Percentiles rank a stretch among this genome's conserved stretches.
phyloP scores from a whole-genome alignment of 2,888 invertebrate genomes.

The Dysmachus trigonus region DNA sequence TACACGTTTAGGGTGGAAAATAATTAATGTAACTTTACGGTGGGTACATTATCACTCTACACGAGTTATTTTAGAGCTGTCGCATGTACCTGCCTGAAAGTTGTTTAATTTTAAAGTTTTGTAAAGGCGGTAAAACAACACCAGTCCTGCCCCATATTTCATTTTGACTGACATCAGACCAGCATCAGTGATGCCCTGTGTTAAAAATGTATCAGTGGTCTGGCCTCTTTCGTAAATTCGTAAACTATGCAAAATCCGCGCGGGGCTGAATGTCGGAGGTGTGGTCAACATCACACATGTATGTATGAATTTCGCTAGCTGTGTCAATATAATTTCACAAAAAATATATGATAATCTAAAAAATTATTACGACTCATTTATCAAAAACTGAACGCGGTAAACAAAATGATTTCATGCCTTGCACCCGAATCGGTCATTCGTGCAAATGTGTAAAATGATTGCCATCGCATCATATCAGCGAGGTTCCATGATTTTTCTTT shows the following conservation, averaged over 20 bases:
- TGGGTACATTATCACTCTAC: slow-evolving; percentile 5
- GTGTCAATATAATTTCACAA: slow-evolving; percentile 28
- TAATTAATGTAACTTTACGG: slow-evolving; percentile 6
- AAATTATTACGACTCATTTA: slow-evolving; percentile 28
- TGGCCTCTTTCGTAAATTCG: neutral
- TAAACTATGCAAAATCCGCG: neutral
- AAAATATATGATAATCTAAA: neutral
- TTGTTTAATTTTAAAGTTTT: neutral
- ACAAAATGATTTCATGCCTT: neutral
- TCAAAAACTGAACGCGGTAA: neutral
- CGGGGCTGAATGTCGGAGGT: neutral
- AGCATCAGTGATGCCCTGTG: neutral
- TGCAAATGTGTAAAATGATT: slow-evolving; percentile 1
- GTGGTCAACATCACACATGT: neutral
- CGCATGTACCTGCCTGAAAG: neutral
- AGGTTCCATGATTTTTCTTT: neutral
- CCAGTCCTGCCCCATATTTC: slow-evolving; percentile 14
- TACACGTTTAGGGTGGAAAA: neutral
- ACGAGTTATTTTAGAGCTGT: neutral
- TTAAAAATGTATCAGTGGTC: slow-evolving; percentile 34
- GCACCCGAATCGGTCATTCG: neutral
- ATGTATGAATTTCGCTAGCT: slow-evolving; percentile 13
- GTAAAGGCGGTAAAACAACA: neutral
- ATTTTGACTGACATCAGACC: slow-evolving; percentile 6
- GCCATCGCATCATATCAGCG: neutral